Evolutionary conservation across 2,113 vertebrate genomes (phyloP).

Genomic region (Lontra canadensis): DNA sequence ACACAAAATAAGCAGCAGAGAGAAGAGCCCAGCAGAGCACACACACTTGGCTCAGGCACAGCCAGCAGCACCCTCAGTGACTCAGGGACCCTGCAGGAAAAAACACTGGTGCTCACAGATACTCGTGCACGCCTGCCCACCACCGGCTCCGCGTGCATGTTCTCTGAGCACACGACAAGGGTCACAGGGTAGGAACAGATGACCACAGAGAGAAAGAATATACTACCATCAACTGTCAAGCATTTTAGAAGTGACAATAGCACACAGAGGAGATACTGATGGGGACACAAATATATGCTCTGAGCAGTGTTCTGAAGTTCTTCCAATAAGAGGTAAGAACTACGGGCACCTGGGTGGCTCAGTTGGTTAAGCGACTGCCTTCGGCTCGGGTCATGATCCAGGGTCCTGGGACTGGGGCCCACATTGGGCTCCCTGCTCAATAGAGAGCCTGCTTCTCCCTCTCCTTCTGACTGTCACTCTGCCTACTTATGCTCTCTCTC

Average conservation of each 20-base stretch:
- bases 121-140: accelerated
- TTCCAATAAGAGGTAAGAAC: neutral
- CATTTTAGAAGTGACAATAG: neutral
- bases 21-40: neutral
- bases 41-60: neutral
- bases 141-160: accelerated
- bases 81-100: neutral
- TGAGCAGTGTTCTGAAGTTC: neutral
- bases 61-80: neutral
- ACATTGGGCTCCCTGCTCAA: too few species aligned
- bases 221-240: neutral
- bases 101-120: neutral
- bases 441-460: too few species aligned
- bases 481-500: too few species aligned
- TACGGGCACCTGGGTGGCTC: neutral
- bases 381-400: too few species aligned
- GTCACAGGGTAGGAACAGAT: neutral
- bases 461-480: too few species aligned
- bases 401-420: too few species aligned
- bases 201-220: neutral
- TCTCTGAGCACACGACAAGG: neutral
- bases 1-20: conserved; percentile 27
- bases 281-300: neutral
- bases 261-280: neutral
- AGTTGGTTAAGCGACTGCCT: too few species aligned